Percentiles rank a stretch among this genome's conserved stretches.
Evolutionary conservation across 92 coral and sea anemone genomes (phyloP).

Genomic region (Parazoanthus swiftii): DNA sequence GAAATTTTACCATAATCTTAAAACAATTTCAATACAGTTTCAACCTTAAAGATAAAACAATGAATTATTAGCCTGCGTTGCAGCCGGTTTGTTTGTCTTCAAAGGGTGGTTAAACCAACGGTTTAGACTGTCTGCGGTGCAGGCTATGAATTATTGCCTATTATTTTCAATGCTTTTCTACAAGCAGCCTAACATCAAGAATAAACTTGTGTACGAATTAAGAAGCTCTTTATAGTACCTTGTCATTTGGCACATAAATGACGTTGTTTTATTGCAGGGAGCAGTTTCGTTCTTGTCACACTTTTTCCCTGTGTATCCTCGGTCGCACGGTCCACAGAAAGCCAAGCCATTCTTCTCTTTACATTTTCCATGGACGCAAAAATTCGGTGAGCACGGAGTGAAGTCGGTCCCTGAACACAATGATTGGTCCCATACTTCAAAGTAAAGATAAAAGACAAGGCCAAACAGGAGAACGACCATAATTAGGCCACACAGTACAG

Average conservation of each 20-base stretch:
- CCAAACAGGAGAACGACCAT: constrained; percentile 42
- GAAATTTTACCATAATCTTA: too few species aligned
- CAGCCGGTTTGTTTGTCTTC: too few species aligned
- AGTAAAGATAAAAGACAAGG: constrained; percentile 40
- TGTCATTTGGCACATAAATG: constrained; percentile 40
- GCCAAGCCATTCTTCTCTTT: constrained; percentile 28
- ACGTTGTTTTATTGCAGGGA: constrained; percentile 32
- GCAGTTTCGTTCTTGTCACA: constrained; percentile 34
- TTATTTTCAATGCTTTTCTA: not conserved
- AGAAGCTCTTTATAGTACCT: constrained; percentile 24
- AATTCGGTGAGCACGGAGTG: constrained; percentile 39
- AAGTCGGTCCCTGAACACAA: constrained; percentile 47
- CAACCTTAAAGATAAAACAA: too few species aligned
- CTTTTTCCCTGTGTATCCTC: constrained; percentile 34
- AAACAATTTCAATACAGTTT: too few species aligned
- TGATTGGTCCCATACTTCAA: constrained; percentile 42
- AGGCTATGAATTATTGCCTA: too few species aligned
- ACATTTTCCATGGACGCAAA: constrained; percentile 45
- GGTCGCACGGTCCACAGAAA: constrained; percentile 31
- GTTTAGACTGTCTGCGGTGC: too few species aligned
- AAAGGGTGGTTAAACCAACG: too few species aligned
- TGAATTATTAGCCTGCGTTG: too few species aligned
- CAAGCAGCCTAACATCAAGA: not conserved
- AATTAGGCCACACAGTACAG: constrained; percentile 35
- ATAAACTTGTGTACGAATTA: not conserved